phyloP scores from a whole-genome alignment of 1,140 invertebrate genomes.

The Mya arenaria region DNA sequence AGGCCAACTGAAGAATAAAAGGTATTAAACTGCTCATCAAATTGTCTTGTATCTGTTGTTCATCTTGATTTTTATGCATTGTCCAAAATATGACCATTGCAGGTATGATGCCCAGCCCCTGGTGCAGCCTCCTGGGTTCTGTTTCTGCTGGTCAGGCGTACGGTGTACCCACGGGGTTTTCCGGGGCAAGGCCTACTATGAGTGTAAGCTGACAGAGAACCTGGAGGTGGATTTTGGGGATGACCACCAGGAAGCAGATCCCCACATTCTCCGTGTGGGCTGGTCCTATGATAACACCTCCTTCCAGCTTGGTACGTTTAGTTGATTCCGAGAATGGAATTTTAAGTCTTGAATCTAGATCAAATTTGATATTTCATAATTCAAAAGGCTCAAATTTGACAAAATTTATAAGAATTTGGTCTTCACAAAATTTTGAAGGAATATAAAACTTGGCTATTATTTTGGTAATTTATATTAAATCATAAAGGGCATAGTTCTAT shows the following conservation, averaged over 20 bases:
- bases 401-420: background rate
- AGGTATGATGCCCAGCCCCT: conserved; percentile 90
- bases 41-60: no score
- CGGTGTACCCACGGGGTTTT: conserved; percentile 91
- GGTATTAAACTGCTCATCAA: no score
- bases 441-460: no score
- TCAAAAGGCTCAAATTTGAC: background rate
- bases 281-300: conserved; percentile 90
- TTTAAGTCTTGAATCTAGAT: no score
- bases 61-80: no score
- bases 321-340: no score
- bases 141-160: conserved; percentile 93
- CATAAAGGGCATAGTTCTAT: no score
- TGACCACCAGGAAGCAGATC: conserved; percentile 83
- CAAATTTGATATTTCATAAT: no score
- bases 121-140: conserved; percentile 89
- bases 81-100: no score
- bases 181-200: conserved; percentile 84
- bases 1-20: no score
- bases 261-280: conserved; percentile 91
- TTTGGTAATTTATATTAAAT: no score
- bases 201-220: conserved; percentile 81
- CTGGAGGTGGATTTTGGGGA: conserved; percentile 82
- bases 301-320: conserved; percentile 88
- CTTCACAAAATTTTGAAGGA: no score